phyloP scores from a whole-genome alignment of 2,888 invertebrate genomes.

The Lottia scabra region DNA sequence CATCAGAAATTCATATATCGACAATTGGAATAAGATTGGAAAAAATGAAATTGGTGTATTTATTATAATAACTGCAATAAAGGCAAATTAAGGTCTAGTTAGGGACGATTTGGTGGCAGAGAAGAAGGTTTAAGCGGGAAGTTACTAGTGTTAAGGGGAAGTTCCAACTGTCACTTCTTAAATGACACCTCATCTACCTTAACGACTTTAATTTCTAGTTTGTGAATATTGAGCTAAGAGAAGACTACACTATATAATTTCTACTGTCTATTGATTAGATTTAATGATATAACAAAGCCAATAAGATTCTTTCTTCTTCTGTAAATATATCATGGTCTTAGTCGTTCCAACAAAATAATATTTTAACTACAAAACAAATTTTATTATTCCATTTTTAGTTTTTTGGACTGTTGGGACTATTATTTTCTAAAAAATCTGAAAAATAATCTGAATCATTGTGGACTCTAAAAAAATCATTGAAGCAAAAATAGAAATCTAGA shows the following conservation, averaged over 20 bases:
- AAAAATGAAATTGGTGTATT: slow-evolving; percentile 45
- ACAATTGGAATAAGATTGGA: slow-evolving; percentile 40
- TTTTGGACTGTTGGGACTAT: too few relatives aligned
- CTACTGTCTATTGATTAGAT: background rate
- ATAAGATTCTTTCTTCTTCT: too few relatives aligned
- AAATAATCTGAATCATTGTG: too few relatives aligned
- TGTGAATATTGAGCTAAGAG: slow-evolving; percentile 1
- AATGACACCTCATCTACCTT: slow-evolving; percentile 2
- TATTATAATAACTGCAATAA: slow-evolving; percentile 51
- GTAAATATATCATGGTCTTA: too few relatives aligned
- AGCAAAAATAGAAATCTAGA: too few relatives aligned
- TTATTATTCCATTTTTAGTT: too few relatives aligned
- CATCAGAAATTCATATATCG: slow-evolving; percentile 31
- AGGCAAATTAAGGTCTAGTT: slow-evolving; percentile 53
- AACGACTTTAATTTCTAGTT: slow-evolving; percentile 2
- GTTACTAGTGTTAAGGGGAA: background rate
- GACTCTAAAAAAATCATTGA: too few relatives aligned
- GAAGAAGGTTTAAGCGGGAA: background rate
- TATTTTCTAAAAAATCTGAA: too few relatives aligned
- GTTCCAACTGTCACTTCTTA: background rate
- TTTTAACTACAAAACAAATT: too few relatives aligned
- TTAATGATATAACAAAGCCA: background rate
- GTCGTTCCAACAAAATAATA: too few relatives aligned
- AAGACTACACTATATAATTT: background rate
- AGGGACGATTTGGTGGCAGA: slow-evolving; percentile 40